Evolutionary conservation across 2,888 invertebrate species (phyloP).

Genomic region (Pristionchus maxplancki): DNA sequence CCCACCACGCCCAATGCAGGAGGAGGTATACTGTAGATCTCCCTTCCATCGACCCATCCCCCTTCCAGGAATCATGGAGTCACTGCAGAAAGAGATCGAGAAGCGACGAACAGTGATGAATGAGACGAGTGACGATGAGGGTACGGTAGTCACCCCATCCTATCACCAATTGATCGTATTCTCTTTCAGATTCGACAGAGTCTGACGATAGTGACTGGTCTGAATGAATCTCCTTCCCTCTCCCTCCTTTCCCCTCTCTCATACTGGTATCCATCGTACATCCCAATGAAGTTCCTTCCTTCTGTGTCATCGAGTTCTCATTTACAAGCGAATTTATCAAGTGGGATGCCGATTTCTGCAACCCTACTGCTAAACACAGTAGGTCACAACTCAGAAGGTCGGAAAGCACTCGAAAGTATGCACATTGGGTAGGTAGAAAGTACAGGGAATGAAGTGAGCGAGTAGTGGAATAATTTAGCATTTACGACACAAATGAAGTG

Average conservation of each 20-base stretch:
- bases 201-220: conserved; percentile 48
- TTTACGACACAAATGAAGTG: not conserved
- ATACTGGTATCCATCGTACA: conserved; percentile 34
- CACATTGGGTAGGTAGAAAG: not conserved
- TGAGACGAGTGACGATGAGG: conserved; percentile 47
- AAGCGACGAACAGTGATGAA: conserved; percentile 47
- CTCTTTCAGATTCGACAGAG: conserved; percentile 11
- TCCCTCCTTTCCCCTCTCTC: not conserved
- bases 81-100: conserved; percentile 47
- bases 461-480: conserved; percentile 25
- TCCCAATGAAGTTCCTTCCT: conserved; percentile 22
- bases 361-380: conserved; percentile 22
- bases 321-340: not conserved
- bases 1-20: conserved; percentile 19
- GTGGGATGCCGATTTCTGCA: not conserved
- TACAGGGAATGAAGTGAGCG: conserved; percentile 10
- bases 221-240: not conserved
- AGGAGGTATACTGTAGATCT: conserved; percentile 47
- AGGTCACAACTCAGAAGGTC: not conserved
- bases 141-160: not conserved
- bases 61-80: conserved; percentile 39
- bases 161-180: not conserved
- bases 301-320: not conserved
- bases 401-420: conserved; percentile 25
- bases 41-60: not conserved